These are phyloP conservation scores for Sesamia nonagrioides DNA, from an alignment of 1,140 invertebrate species.

Conservation along the genomic window DNA sequence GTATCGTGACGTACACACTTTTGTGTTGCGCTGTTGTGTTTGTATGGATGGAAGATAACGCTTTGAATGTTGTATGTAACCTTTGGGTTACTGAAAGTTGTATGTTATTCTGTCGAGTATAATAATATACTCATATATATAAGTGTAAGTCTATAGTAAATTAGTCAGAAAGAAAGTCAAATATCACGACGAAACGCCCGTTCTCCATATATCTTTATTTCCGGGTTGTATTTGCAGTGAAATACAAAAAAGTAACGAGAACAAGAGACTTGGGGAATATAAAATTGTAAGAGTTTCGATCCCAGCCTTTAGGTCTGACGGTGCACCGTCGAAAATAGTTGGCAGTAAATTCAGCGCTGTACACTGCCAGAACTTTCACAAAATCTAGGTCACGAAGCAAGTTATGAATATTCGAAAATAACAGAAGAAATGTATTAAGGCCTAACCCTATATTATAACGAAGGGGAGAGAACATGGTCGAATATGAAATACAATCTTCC, in stretches of 20 bases:
- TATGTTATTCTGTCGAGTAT: background rate
- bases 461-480: slow-evolving; percentile 31
- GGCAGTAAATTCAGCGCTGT: slow-evolving; percentile 41
- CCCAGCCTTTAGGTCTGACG: slow-evolving; percentile 47
- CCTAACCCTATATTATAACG: slow-evolving; percentile 26
- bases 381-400: slow-evolving; percentile 48
- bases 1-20: slow-evolving; percentile 42
- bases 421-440: slow-evolving; percentile 7
- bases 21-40: slow-evolving; percentile 25
- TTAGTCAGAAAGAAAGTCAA: no score
- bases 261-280: background rate
- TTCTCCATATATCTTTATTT: background rate
- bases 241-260: background rate
- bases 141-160: no score
- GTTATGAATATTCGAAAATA: slow-evolving; percentile 37
- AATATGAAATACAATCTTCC: slow-evolving; percentile 43
- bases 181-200: no score
- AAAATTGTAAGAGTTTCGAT: slow-evolving; percentile 38
- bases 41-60: slow-evolving; percentile 4
- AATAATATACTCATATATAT: background rate
- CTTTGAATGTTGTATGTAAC: background rate
- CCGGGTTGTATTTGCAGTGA: no score
- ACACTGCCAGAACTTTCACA: slow-evolving; percentile 23
- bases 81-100: background rate
- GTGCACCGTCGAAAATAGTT: slow-evolving; percentile 43